Evolutionary conservation across 2,113 vertebrate genomes (phyloP), one percentile per base, ranked within the genome.

Genomic region (Acrocephalus kingi): DNA sequence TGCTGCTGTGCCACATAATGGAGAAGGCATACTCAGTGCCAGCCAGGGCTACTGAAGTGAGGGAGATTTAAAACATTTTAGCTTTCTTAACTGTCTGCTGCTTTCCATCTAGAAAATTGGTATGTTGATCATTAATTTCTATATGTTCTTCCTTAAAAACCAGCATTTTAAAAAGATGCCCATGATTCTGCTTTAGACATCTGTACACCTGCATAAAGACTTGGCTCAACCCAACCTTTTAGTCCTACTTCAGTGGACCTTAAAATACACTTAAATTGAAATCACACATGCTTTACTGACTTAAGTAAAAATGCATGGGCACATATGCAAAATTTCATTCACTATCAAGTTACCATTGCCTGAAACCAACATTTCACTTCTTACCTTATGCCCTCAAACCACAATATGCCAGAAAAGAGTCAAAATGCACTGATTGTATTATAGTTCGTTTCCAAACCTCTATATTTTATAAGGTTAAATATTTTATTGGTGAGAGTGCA

Each of bases 1-100:
- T 64, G 3, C 25, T 30, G 5, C 41, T 49, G 21, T 35, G 22
- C 7, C 48, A 19, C 0, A 0, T 46, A 59, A n/a, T 17, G 43
- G 52, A 59, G 52, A 69, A 83, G 30, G 9, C 51, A 46, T 21
- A 54, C 1, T 66, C 37, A 35, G 35, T 37, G 45, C 30, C 55
- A 83, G 22, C 2, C 51, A 61, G 37, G 13, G 5, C 31, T 80
- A 22, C 27, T 49, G 41, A 77, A 69, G 21, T 69, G 30, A 77
- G 41, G 6, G 24, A 79, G 4, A 58, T 6, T 37, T 0, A 4
- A 4, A 39, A 39, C 37, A 18, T 58, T 74, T 84, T n/a, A 58
- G 5, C 11, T 76, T 90, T 48, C 71, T 69, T 83, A 72, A 78
- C 2, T 30, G 7, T 52, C n/a, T 31, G 7, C 17, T 62, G 2